Base-by-base conservation (phyloP, 2,113 vertebrate species). In the Acrocephalus kingi region DNA sequence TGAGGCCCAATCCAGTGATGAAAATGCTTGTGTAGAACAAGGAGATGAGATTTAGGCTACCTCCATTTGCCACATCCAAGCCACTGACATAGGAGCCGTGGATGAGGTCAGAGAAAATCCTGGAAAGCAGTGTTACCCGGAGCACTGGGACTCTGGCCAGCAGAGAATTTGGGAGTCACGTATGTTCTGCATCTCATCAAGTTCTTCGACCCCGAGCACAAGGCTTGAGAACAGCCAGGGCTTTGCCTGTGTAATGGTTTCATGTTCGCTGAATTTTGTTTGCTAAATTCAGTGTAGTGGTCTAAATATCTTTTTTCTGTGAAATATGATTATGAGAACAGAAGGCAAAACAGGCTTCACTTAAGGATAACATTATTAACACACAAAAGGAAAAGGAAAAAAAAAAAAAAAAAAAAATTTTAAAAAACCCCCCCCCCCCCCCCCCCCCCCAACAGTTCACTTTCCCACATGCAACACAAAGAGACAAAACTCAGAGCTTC, bases 31-130 rank as follows among this genome's bases (percentile, higher is more conserved):
- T 16, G 19, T 10, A 33, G 31, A 37, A 52, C 28, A 37, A 52
- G 16, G 31, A 58, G 24, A 84, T 1, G 8, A 54, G 43, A 81
- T 74, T 56, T 58, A 16, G 4, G 56, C 74, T 82, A 41, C 51
- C 39, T 63, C 35, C 1, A 2, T 74, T 61, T 56, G 18, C 83
- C 59, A 49, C 48, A 74, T 77, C 73, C 52, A 81, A 84, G 96
- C 93, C 94, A 95, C 56, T 96, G 95, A 97, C 96, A 90, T 76
- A 81, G 68, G 73, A 94, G 84, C 46, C 76, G 4, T 0, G 18
- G 33, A 13, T 49, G 76, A 93, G 94, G 93, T 95, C 35, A 89
- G 83, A 90, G 78, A 94, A 94, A 97, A 95, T 92, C 95, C 96
- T 96, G 89, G 89, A 97, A 95, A 96, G 94, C 95, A 80, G 71